These are phyloP conservation scores for Phthorimaea operculella DNA, from an alignment of 1,140 invertebrate species.

Conservation along the genomic window DNA sequence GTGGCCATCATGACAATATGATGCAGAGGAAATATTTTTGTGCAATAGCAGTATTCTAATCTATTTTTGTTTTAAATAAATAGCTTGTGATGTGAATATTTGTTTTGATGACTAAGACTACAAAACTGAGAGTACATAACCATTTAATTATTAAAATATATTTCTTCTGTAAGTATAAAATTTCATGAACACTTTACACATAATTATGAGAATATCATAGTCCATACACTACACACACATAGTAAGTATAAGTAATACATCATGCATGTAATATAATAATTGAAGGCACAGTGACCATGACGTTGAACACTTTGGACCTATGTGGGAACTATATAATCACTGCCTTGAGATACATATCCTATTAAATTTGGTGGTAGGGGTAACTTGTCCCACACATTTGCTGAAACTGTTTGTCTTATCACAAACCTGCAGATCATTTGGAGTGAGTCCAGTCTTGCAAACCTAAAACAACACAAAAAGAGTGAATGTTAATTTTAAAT, in stretches of 20 bases:
- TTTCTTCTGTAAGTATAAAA: conserved; percentile 34
- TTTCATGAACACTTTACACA: conserved; percentile 36
- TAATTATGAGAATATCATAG: conserved; percentile 13
- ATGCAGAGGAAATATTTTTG: background rate
- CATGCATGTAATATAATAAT: conserved; percentile 14
- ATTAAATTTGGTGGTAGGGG: conserved; percentile 57
- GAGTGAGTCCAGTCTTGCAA: conserved; percentile 58
- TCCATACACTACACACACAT: conserved; percentile 11
- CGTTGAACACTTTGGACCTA: conserved; percentile 23
- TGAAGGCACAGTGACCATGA: conserved; percentile 20
- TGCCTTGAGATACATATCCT: conserved; percentile 51
- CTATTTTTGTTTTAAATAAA: conserved; percentile 1
- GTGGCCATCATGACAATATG: background rate
- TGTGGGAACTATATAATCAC: conserved; percentile 56
- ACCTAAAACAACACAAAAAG: conserved; percentile 37
- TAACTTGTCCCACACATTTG: conserved; percentile 44
- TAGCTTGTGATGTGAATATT: background rate
- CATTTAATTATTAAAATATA: conserved; percentile 32
- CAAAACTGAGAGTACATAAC: background rate
- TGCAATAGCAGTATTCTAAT: background rate
- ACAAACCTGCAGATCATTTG: conserved; percentile 65
- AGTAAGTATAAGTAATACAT: background rate
- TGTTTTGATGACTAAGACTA: background rate
- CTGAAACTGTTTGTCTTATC: conserved; percentile 53
- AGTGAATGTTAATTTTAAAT: no score